These are phyloP conservation scores for Acleris holmiana DNA, from an alignment of 2,888 invertebrate species.

Conservation along the genomic window DNA sequence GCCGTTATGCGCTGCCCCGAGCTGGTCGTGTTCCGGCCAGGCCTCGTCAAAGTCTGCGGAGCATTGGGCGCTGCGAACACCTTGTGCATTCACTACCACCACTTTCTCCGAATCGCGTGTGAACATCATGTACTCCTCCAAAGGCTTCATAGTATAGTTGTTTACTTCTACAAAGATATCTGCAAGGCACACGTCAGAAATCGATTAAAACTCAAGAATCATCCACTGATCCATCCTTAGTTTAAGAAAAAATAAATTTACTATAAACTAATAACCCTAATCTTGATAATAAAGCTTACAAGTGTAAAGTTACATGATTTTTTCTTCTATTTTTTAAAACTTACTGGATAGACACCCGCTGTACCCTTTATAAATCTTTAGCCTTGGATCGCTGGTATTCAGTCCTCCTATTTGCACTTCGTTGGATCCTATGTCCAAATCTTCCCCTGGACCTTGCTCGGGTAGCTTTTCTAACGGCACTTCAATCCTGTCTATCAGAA, in stretches of 20 bases:
- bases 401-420: conserved; percentile 95
- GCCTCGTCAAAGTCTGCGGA: conserved; percentile 89
- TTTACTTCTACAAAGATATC: conserved; percentile 95
- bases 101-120: conserved; percentile 93
- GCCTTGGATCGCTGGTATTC: conserved; percentile 92
- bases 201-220: too few species aligned
- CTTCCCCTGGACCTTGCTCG: conserved; percentile 87
- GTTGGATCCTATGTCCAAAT: conserved; percentile 88
- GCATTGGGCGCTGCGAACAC: conserved; percentile 93
- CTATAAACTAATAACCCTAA: too few species aligned
- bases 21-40: conserved; percentile 73
- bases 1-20: conserved; percentile 72
- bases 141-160: conserved; percentile 91
- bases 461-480: conserved; percentile 88
- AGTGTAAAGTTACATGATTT: too few species aligned
- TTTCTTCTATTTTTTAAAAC: conserved; percentile 52
- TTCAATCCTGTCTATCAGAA: conserved; percentile 90
- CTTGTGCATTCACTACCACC: conserved; percentile 93
- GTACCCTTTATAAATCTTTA: conserved; percentile 93
- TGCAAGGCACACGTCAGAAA: conserved; percentile 54
- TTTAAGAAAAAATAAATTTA: too few species aligned
- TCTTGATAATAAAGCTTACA: too few species aligned
- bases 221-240: too few species aligned
- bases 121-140: conserved; percentile 96
- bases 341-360: conserved; percentile 95